Evolutionary conservation across 1,140 invertebrate genomes (phyloP).

Genomic region (Temnothorax longispinosus): DNA sequence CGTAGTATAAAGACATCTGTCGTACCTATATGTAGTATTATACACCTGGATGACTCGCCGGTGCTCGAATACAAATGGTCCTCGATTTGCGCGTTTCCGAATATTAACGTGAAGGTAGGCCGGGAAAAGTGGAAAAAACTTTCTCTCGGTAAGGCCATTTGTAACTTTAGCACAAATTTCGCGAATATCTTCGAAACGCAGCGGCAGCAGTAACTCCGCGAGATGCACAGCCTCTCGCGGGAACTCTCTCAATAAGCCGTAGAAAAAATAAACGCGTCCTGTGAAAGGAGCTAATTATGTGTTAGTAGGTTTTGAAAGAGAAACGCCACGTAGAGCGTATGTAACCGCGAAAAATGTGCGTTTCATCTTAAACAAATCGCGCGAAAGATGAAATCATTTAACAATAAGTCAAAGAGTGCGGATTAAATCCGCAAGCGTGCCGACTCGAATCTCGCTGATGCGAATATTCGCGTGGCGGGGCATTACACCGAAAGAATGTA

Average conservation of each 20-base stretch:
- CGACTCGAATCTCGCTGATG: not conserved
- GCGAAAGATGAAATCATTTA: not conserved
- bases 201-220: not conserved
- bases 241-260: not conserved
- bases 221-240: not conserved
- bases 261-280: not conserved
- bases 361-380: not conserved
- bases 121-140: not conserved
- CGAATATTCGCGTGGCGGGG: no score
- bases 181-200: not conserved
- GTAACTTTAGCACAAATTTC: not conserved
- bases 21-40: not conserved
- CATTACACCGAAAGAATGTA: not conserved
- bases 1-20: conserved; percentile 11
- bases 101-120: not conserved
- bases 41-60: not conserved
- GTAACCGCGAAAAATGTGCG: not conserved
- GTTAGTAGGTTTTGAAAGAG: not conserved
- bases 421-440: not conserved
- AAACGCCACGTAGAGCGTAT: not conserved
- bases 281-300: not conserved
- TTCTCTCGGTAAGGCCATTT: not conserved
- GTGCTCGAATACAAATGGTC: conserved; percentile 24
- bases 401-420: not conserved
- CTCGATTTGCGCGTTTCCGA: not conserved